These are phyloP conservation scores for Callimorpha dominula DNA, from an alignment of 2,888 invertebrate species.

Conservation along the genomic window DNA sequence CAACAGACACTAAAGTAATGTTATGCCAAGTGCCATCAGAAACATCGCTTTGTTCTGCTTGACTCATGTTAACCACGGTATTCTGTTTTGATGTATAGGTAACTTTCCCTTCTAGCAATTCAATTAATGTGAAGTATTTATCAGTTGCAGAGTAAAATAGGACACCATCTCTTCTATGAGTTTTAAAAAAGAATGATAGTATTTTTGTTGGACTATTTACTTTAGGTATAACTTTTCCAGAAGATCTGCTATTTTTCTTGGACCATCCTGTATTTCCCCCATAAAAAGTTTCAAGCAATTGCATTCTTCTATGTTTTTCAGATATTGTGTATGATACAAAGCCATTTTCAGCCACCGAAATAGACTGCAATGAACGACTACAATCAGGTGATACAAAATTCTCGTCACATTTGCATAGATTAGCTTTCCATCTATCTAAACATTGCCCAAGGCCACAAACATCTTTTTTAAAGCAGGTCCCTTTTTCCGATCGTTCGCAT, in stretches of 20 bases:
- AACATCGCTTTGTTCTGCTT: constrained; percentile 87
- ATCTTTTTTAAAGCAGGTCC: constrained; percentile 88
- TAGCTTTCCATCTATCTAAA: constrained; percentile 94
- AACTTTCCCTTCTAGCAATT: constrained; percentile 91
- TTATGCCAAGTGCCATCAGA: constrained; percentile 97
- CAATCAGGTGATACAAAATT: constrained; percentile 93
- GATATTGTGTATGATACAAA: constrained; percentile 92
- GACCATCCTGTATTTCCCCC: constrained; percentile 91
- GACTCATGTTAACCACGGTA: constrained; percentile 93
- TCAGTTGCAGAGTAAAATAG: constrained; percentile 95
- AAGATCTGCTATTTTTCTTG: constrained; percentile 66
- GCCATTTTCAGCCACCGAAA: constrained; percentile 92
- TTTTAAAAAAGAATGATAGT: constrained; percentile 93
- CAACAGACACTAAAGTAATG: constrained; percentile 90
- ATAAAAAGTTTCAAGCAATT: constrained; percentile 93
- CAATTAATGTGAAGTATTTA: constrained; percentile 94
- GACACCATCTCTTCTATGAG: constrained; percentile 91
- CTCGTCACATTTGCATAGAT: constrained; percentile 90
- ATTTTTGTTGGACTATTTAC: constrained; percentile 88
- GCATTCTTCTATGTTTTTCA: constrained; percentile 95
- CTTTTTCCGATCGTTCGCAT: constrained; percentile 90
- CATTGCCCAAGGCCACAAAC: constrained; percentile 89
- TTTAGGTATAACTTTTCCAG: constrained; percentile 68
- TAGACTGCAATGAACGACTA: constrained; percentile 91
- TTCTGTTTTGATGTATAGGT: constrained; percentile 93